Evolutionary conservation across 2,888 invertebrate species (phyloP).

Genomic region (Drosophila crucigera): DNA sequence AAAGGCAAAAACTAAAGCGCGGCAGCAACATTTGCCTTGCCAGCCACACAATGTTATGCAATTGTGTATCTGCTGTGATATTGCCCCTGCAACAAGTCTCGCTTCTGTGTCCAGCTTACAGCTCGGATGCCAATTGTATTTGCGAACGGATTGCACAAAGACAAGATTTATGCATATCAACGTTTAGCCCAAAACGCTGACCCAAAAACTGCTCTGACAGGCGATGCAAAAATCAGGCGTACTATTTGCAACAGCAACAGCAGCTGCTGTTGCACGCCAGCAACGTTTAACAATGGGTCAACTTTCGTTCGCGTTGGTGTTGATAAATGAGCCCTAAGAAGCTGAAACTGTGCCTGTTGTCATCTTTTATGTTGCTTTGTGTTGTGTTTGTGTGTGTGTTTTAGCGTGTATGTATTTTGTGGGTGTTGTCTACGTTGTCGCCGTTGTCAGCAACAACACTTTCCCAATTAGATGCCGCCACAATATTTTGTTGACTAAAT

Average conservation of each 20-base stretch:
- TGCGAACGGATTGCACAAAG: constrained; percentile 69
- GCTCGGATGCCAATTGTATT: constrained; percentile 60
- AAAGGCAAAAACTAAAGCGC: constrained; percentile 34
- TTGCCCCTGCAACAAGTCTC: not conserved
- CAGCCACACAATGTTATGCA: constrained; percentile 64
- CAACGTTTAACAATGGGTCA: constrained; percentile 71
- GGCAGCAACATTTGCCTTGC: constrained; percentile 62
- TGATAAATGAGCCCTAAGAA: constrained; percentile 67
- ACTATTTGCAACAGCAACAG: constrained; percentile 33
- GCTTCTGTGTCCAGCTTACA: constrained; percentile 6
- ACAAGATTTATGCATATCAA: constrained; percentile 79
- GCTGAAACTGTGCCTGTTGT: constrained; percentile 41
- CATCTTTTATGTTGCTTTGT: constrained; percentile 43
- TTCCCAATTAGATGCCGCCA: constrained; percentile 62
- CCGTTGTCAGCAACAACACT: constrained; percentile 65
- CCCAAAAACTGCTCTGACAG: constrained; percentile 63
- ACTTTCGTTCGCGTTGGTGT: constrained; percentile 71
- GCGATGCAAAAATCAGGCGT: constrained; percentile 67
- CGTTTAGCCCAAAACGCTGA: constrained; percentile 76
- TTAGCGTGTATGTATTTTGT: constrained; percentile 29
- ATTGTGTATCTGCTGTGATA: constrained; percentile 39
- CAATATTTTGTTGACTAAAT: constrained; percentile 33
- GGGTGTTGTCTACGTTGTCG: constrained; percentile 60
- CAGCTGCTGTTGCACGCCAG: constrained; percentile 27
- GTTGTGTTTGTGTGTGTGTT: constrained; percentile 54